Base-by-base conservation (phyloP, 2,888 invertebrate genomes). In the Abrostola triplasia region DNA sequence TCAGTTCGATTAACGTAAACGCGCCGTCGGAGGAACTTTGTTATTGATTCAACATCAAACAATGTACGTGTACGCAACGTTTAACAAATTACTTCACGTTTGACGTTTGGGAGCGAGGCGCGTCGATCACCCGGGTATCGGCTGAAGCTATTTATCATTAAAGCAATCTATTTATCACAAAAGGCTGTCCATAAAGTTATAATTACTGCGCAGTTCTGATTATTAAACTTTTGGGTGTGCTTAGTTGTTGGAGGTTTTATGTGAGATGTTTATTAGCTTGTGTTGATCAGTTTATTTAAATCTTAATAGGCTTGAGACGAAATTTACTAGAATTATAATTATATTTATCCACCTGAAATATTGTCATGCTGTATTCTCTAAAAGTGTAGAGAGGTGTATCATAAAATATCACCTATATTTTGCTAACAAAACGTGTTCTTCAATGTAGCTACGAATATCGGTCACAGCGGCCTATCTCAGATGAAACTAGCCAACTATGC, bases 221-320 rank as follows among this genome's bases (percentile, higher is more conserved):
- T 70, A 67, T 68, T 62, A 71, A 76, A 71, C 62, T 76, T 76
- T 79, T 66, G 67, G 71, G 67, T 64, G 48, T 37, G 59, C 42
- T 49, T 53, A 35, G 54, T 59, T 53, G 50, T 51, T 69, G 41
- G 24, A 24, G 24, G 24, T 24, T 12, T 67, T 56, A 57, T 60
- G 67, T 37, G 12, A 51, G 36, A 5, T 11, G 51, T 51, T 51
- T 44, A 11, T 40, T 40, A 36, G 11, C 24, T 48, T 11, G 11
- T 36, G 36, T 42, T n/a, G 10, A 13, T 36, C 1, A 13, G 24
- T 24, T 24, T 24, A 24, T 24, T 24, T 2, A 24, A 24, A 24
- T 24, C 4, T 1, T 24, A 24, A 24, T 24, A 24, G 24, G 24
- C 24, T 24, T 24, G 24, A 24, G 24, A 24, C 24, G 24, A 24